Percentiles rank a stretch among this genome's conserved stretches.
phyloP scores from a whole-genome alignment of 2,113 vertebrate genomes.

The Cyanistes caeruleus region DNA sequence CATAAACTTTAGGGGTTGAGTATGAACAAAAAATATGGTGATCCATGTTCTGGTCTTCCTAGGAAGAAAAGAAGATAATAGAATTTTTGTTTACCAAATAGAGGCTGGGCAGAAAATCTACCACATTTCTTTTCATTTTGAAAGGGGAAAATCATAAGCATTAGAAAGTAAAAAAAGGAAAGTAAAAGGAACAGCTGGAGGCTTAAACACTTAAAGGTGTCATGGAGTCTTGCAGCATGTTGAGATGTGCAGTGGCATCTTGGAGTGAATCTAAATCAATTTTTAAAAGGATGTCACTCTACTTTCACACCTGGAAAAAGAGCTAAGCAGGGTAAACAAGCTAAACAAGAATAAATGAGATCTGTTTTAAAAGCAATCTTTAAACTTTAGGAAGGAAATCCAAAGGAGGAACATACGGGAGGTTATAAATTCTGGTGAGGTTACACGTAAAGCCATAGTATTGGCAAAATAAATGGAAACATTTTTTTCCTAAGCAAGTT shows the following conservation, averaged over 20 bases:
- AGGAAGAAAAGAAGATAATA: neutral
- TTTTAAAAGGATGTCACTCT: neutral
- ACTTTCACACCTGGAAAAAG: neutral
- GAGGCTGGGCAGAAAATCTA: neutral
- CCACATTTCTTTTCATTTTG: neutral
- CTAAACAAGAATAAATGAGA: neutral
- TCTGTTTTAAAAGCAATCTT: neutral
- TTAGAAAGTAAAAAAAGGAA: neutral
- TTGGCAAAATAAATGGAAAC: neutral
- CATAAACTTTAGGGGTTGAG: neutral
- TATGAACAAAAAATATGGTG: neutral
- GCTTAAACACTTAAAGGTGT: neutral
- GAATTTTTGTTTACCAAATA: neutral
- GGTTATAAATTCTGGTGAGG: neutral
- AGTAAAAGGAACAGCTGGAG: neutral
- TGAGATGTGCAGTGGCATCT: neutral
- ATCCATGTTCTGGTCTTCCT: neutral
- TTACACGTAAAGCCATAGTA: neutral
- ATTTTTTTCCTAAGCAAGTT: neutral
- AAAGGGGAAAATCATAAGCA: neutral
- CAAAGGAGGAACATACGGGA: neutral
- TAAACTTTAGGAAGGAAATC: neutral
- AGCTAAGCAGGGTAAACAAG: neutral
- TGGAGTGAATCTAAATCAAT: neutral
- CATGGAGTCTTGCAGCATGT: neutral